Percentiles rank a stretch among this genome's conserved stretches.
These are phyloP conservation scores for Perca schrenkii DNA, from an alignment of 2,113 vertebrate genomes.

Conservation along the genomic window DNA sequence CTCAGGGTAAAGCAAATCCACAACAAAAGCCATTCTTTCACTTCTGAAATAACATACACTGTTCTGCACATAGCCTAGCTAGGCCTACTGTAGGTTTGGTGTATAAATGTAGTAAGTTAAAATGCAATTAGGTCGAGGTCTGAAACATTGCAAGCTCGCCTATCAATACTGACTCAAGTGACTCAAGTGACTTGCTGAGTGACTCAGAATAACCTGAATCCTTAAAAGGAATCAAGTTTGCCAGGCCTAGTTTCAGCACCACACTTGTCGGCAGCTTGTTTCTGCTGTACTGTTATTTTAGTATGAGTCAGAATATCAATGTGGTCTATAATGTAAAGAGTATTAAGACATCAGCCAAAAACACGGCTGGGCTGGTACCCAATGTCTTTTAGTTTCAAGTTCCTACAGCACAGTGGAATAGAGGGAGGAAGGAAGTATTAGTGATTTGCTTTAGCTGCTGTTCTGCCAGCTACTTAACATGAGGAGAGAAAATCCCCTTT, in stretches of 20 bases:
- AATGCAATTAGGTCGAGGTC: too few species aligned
- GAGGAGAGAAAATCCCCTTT: constrained; percentile 70
- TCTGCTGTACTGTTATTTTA: not conserved
- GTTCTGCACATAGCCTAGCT: too few species aligned
- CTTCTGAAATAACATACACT: too few species aligned
- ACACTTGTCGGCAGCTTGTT: not conserved
- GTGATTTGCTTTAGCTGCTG: constrained; percentile 61
- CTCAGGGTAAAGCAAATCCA: too few species aligned
- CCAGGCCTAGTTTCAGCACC: not conserved
- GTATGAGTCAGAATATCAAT: constrained; percentile 40
- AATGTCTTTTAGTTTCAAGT: constrained; percentile 22
- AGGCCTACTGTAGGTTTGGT: too few species aligned
- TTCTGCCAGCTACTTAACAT: constrained; percentile 65
- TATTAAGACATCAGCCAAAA: constrained; percentile 33
- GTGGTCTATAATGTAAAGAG: constrained; percentile 37
- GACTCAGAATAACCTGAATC: too few species aligned
- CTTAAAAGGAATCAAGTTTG: too few species aligned
- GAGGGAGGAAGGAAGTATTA: constrained; percentile 49
- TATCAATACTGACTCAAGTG: too few species aligned
- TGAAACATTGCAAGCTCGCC: too few species aligned
- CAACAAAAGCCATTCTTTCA: too few species aligned
- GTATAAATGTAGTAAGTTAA: too few species aligned
- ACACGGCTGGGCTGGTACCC: constrained; percentile 18
- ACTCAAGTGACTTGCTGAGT: too few species aligned
- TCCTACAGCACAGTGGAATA: constrained; percentile 16